phyloP scores from a whole-genome alignment of 2,888 invertebrate genomes.

The Leistus spinibarbis region DNA sequence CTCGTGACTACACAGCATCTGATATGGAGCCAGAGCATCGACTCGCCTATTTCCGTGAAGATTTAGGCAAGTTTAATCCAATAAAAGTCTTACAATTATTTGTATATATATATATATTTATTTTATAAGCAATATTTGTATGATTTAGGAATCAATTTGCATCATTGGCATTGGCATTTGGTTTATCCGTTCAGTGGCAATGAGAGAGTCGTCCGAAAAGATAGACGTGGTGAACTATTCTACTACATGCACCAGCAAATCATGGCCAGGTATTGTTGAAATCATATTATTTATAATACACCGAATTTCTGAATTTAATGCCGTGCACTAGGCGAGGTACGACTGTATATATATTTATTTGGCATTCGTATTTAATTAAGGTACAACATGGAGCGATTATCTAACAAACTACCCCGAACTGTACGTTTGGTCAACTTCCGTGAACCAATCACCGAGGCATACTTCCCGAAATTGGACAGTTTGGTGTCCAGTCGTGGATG shows the following conservation, averaged over 20 bases:
- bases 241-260: constrained; percentile 80
- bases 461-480: constrained; percentile 81
- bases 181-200: constrained; percentile 80
- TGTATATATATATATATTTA: too few relatives aligned
- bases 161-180: constrained; percentile 93
- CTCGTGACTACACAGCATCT: constrained; percentile 76
- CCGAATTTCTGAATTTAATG: too few relatives aligned
- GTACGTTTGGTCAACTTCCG: constrained; percentile 67
- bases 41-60: constrained; percentile 84
- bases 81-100: too few relatives aligned
- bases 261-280: constrained; percentile 58
- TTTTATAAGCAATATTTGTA: too few relatives aligned
- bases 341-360: too few relatives aligned
- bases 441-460: constrained; percentile 72
- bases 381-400: constrained; percentile 75
- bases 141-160: constrained; percentile 85
- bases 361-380: constrained; percentile 53
- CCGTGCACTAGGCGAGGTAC: too few relatives aligned
- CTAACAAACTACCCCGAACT: constrained; percentile 69
- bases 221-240: constrained; percentile 79
- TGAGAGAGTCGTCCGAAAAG: constrained; percentile 69
- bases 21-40: constrained; percentile 78
- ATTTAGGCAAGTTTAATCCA: too few relatives aligned
- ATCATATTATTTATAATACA: constrained; percentile 1
- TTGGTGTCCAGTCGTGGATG: constrained; percentile 73